A percentile compares a stretch with the other conserved stretches of the same genome.
Evolutionary conservation across 2,797 vertebrate genomes (phyloP).

Genomic region (Falco naumanni): DNA sequence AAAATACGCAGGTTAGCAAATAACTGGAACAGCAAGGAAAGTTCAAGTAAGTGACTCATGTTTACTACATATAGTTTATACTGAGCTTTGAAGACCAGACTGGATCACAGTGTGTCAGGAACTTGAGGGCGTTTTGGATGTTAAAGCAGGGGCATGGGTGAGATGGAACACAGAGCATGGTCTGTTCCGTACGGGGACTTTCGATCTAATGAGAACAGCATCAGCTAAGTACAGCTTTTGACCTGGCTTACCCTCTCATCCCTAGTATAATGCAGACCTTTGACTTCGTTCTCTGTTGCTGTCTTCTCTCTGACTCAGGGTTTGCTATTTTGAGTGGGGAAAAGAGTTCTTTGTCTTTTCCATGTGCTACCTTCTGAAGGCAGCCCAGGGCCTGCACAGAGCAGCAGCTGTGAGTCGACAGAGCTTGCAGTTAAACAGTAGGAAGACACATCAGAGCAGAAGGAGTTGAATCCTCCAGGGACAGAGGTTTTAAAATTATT

Average conservation of each 20-base stretch:
- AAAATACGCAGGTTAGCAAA: not conserved
- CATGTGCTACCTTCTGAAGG: not conserved
- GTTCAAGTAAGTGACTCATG: not conserved
- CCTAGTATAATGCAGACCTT: not conserved
- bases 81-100: not conserved
- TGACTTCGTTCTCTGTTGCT: not conserved
- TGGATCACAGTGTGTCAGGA: not conserved
- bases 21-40: no score
- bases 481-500: not conserved
- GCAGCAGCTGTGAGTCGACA: not conserved
- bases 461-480: not conserved
- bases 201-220: not conserved
- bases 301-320: not conserved
- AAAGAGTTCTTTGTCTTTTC: not conserved
- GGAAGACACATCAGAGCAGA: not conserved
- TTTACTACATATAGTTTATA: not conserved
- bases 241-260: not conserved
- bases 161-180: not conserved
- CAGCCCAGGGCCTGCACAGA: not conserved
- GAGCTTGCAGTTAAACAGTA: not conserved
- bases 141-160: not conserved
- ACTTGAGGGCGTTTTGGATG: not conserved
- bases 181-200: not conserved
- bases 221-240: not conserved
- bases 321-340: not conserved